Evolutionary conservation across 2,797 vertebrate genomes (phyloP), one percentile per base, ranked within the genome.

Genomic region (Paguma larvata): DNA sequence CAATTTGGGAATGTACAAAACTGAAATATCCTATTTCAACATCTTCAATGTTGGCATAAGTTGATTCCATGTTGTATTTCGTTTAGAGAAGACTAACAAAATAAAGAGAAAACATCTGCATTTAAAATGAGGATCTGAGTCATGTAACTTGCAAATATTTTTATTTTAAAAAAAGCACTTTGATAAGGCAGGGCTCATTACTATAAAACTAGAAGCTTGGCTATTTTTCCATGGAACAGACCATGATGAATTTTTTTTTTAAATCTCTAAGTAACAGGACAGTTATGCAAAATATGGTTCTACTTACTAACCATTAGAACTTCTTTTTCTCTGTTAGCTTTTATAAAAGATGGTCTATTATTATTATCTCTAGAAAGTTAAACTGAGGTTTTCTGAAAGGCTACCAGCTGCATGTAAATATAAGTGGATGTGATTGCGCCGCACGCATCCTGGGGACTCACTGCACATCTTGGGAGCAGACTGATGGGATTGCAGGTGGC

Each of bases 1-100:
- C 91, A 84, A 89, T 92, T 80, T 87, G 59, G n/a, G 75, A 86
- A 73, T 44, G 80, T 75, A 82, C 8, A 95, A 91, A 94, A 88
- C 15, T 90, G 85, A 93, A 82, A 94, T 44, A 93, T 84, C 90
- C 79, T 56, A 84, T 82, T 91, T 94, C 53, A 84, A 86, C 59
- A 56, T 89, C 93, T 85, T 72, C 10, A 85, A 1, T 44, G 53
- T 46, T 94, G 46, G 25, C 48, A 72, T 38, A 18, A 83, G 19
- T 48, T 68, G 56, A 85, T 77, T 77, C 10, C 25, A 32, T 46
- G 5, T 46, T 94, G 32, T 9, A 75, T 80, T 95, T 95, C 56
- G 44, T 94, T 85, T 90, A 77, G 6, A 72, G 59, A 65, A 93
- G 70, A 85, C 19, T 77, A 78, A 94, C 25, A 96, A 95, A 95